Conservation (phyloP, 1,140 invertebrate genomes). For the Caenorhabditis brenneri region DNA sequence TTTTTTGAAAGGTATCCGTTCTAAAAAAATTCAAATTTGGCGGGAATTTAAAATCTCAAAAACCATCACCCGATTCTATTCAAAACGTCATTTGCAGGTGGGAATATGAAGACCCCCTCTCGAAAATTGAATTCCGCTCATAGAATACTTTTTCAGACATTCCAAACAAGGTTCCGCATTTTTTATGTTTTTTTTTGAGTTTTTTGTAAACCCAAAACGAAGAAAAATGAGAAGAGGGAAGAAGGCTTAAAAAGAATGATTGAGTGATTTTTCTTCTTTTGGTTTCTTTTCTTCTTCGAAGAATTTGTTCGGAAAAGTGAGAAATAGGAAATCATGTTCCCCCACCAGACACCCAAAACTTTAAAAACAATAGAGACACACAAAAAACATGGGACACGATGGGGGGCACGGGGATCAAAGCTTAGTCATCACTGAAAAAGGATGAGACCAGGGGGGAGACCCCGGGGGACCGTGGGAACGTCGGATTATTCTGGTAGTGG, state of each 20-base stretch:
- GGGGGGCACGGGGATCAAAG: not conserved
- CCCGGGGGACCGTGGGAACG: not conserved
- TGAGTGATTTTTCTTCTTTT: conserved; percentile 11
- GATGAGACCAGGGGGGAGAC: not conserved
- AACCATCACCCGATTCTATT: not conserved
- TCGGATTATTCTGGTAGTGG: not conserved
- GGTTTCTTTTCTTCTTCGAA: not conserved
- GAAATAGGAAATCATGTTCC: too few species aligned
- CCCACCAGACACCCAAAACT: too few species aligned
- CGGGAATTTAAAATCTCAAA: not conserved
- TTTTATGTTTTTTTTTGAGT: not conserved
- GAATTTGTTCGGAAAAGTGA: not conserved
- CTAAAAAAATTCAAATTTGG: not conserved
- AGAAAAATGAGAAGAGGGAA: not conserved
- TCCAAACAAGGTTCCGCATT: not conserved
- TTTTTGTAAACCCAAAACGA: not conserved
- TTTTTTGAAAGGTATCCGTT: not conserved
- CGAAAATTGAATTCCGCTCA: not conserved
- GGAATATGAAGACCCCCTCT: not conserved
- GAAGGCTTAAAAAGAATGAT: not conserved
- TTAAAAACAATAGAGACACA: not conserved
- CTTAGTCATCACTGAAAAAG: conserved; percentile 4
- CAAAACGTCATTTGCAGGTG: conserved; percentile 2
- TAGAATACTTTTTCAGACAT: not conserved
- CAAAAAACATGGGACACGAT: not conserved